Evolutionary conservation across 1,140 invertebrate genomes (phyloP), one percentile per base, ranked within the genome.

Genomic region (Mamestra configurata): DNA sequence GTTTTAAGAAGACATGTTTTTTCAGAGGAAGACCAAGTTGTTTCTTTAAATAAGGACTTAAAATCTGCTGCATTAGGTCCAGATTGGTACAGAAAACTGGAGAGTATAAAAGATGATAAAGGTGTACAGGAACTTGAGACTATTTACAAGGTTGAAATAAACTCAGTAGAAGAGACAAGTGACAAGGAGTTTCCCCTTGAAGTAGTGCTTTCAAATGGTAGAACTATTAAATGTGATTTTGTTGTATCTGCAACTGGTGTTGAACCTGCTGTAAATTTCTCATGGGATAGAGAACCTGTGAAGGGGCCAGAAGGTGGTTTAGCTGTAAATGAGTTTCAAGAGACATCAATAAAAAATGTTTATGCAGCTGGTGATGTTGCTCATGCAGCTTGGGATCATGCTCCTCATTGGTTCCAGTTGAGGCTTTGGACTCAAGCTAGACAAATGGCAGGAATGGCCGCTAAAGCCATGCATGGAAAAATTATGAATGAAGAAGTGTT

Each of bases 281-380:
- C 89, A 22, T 96, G 96, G 72, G 95, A 96, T 82, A 88, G 94
- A 73, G 73, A 91, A 35, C 96, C 98, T 57, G 90, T 96, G 7
- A 89, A 97, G 76, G 96, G 96, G 0, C 89, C 94, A 35, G 98
- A 99, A 96, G 96, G 96, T 59, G 98, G 97, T 71, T 95, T 99
- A 72, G 93, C 96, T 81, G 98, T 99, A 0, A 96, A 99, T 95
- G 97, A 98, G 92, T 96, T 97, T 85, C 98, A 99, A 96, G 96
- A 97, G 92, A 99, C 98, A 15, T 97, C 97, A 51, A 85, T 97
- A 13, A 84, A 85, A 53, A 96, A 98, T 93, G 96, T 99, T 18
- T 99, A 97, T 96, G 99, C 99, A 18, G 99, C 99, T 68, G 99
- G 99, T 10, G 99, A 99, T 96, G 97, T 98, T 8, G 99, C 98